Evolutionary conservation across 2,113 vertebrate genomes (phyloP), one percentile per base, ranked within the genome.

Genomic region (Gorsachius goisagi): DNA sequence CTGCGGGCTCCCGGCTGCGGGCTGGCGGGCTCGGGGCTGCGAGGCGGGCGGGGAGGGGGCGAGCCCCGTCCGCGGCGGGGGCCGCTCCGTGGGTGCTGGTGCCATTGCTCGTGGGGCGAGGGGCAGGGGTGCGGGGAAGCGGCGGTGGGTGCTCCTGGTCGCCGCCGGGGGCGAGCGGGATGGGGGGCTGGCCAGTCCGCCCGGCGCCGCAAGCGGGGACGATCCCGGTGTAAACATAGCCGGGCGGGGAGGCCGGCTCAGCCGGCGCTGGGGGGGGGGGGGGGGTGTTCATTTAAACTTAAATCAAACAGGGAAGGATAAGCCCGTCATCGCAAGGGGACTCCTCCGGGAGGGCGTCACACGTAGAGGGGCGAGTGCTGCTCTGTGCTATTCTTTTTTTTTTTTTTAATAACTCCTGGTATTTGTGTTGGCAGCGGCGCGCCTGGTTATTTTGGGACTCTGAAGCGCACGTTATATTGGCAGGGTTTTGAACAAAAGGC

Each of bases 401-500:
- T n/a, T n/a, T n/a, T 39, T 21, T 62, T 9, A 45, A 20, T 19
- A 84, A 91, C 53, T 95, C 75, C 27, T 17, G 76, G 37, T 56
- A 52, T 81, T 64, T 20, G 63, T 7, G 64, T 35, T 53, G 86
- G 94, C 85, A 68, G 58, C 78, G 58, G 77, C 85, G 56, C 24
- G 69, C 62, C 39, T 24, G 81, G 62, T 11, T 62, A 80, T 92
- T 85, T 78, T 26, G 62, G 69, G 39, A 85, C 93, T 27, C 63
- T 15, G 41, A 15, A 78, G 75, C 74, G 45, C 66, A 22, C 17
- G 27, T 74, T 88, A 26, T 5, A 11, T 15, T 10, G 86, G 90
- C 90, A 66, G 81, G 63, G 33, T 90, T 55, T 59, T 6, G 90
- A 98, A 98, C 97, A 98, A 98, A 97, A 98, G 97, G 96, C 79